Base-by-base conservation (phyloP, 2,888 invertebrate species). In the Stramonita haemastoma region DNA sequence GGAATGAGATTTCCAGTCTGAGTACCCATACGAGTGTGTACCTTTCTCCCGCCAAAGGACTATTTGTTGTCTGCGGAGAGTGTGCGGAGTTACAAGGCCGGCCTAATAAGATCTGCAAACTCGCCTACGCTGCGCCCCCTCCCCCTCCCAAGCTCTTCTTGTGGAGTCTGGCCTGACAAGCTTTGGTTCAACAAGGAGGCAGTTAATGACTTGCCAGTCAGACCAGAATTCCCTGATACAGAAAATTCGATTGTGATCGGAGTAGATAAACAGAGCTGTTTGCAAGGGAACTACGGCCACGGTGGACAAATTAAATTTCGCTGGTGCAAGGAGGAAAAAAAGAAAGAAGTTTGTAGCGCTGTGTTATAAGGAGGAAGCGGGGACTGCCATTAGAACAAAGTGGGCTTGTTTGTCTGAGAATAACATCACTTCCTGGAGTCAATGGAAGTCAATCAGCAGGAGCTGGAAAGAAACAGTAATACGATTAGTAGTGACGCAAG, bases 1-100 rank as follows among this genome's bases (percentile, higher is more conserved):
- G 87, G 70, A 87, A 87, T 87, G 73, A 73, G 87, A 87, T 87
- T 87, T 87, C 34, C 57, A 87, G 77, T 46, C 87, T 79, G 87
- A 87, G 87, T 57, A 57, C 87, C 77, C 60, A 26, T 46, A n/a
- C 32, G 57, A 57, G 87, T 87, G 81, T 87, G 87, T 87, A 87
- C 57, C 66, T 36, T 73, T 34, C 34, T 77, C 87, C 19, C 79
- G 19, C 56, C n/a, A 2, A 36, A 81, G 87, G 87, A 79, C 81
- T 79, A 79, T 87, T 87, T 87, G 57, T 81, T 81, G 81, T 57
- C 87, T 57, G 87, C 87, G 87, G 87, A 87, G 87, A 29, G 32
- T 26, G 57, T 11, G 46, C 56, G 34, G 46, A 29, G 57, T 87
- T 57, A 87, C 87, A 79, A 22, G 56, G 26, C 57, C 32, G 87